phyloP scores from a whole-genome alignment of 1,140 invertebrate species.

The Laodelphax striatellus region DNA sequence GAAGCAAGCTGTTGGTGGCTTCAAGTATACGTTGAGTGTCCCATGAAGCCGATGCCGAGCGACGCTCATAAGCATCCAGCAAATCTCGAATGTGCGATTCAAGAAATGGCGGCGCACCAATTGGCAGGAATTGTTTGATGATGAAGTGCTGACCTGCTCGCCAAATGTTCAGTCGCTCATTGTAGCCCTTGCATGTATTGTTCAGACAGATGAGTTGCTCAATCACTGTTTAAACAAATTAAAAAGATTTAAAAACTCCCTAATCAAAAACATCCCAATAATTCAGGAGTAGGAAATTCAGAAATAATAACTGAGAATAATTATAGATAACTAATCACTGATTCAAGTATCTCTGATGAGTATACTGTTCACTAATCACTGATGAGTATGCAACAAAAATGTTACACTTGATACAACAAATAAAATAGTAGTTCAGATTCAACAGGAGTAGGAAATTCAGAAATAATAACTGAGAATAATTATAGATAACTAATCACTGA shows the following conservation, averaged over 20 bases:
- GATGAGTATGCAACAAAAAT: neutral
- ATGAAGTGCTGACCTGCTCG: slow-evolving; percentile 14
- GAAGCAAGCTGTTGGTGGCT: slow-evolving; percentile 5
- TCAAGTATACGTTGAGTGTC: slow-evolving; percentile 9
- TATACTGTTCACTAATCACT: no score
- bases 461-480: neutral
- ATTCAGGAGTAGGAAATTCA: no score
- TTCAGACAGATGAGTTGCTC: slow-evolving; percentile 23
- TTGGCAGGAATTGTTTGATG: slow-evolving; percentile 11
- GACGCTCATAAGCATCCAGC: slow-evolving; percentile 13
- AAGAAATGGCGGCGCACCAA: slow-evolving; percentile 11
- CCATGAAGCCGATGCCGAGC: neutral
- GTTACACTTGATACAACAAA: neutral
- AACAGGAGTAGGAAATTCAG: no score
- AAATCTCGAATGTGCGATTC: slow-evolving; percentile 7
- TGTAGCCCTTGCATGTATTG: slow-evolving; percentile 31
- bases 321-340: neutral
- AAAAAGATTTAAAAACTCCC: neutral
- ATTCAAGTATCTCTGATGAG: neutral
- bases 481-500: neutral
- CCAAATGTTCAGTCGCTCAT: slow-evolving; percentile 33
- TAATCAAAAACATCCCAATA: no score
- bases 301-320: no score
- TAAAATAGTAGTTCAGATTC: neutral
- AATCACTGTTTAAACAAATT: neutral